Evolutionary conservation across 2,888 invertebrate genomes (phyloP).

Genomic region (Nysson spinosus): DNA sequence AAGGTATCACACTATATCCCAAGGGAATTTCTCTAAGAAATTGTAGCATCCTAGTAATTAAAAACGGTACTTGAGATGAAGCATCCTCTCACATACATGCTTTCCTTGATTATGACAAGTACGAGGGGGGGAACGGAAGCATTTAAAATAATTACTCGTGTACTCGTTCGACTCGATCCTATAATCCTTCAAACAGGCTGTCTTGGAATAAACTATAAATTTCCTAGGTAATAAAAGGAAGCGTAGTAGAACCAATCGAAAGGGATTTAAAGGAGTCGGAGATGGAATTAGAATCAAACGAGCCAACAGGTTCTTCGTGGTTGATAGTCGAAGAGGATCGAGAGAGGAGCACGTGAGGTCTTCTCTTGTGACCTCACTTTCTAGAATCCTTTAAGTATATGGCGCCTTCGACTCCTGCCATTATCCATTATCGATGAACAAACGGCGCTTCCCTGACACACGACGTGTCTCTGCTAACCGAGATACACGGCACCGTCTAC

Average conservation of each 20-base stretch:
- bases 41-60: no score
- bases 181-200: no score
- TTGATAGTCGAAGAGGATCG: slow-evolving; percentile 20
- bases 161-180: no score
- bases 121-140: no score
- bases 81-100: no score
- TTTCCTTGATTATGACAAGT: no score
- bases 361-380: slow-evolving; percentile 68
- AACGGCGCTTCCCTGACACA: slow-evolving; percentile 37
- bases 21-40: no score
- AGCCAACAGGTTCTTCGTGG: slow-evolving; percentile 25
- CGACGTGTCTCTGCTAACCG: slow-evolving; percentile 49
- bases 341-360: slow-evolving; percentile 37
- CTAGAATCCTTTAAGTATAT: slow-evolving; percentile 63
- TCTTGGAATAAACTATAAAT: no score
- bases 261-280: slow-evolving; percentile 1
- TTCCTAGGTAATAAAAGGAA: not conserved
- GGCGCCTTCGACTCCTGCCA: slow-evolving; percentile 49
- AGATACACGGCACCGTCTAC: slow-evolving; percentile 33
- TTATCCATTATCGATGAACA: slow-evolving; percentile 51
- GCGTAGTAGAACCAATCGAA: slow-evolving; percentile 22
- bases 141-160: no score
- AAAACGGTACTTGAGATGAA: no score
- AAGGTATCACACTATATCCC: no score
- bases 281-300: slow-evolving; percentile 23